Conservation (phyloP, 2,888 invertebrate species). For the Tupiocoris notatus region DNA sequence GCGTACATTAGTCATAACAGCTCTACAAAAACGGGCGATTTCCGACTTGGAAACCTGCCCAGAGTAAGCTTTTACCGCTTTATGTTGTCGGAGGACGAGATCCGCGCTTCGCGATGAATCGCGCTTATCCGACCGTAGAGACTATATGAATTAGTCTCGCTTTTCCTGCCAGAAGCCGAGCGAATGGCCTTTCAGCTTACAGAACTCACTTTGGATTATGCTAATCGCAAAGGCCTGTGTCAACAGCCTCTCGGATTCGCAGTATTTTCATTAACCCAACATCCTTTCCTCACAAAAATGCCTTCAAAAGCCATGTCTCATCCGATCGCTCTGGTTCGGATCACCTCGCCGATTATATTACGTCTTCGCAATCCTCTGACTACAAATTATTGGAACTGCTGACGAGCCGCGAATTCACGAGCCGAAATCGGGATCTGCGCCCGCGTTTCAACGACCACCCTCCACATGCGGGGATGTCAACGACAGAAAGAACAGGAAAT, state of each 20-base stretch:
- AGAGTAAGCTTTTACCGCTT: not conserved
- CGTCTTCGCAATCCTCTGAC: not conserved
- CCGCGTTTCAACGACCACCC: not conserved
- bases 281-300: not conserved
- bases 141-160: not conserved
- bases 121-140: not conserved
- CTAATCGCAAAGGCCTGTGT: conserved; percentile 23
- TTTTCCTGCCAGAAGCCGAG: not conserved
- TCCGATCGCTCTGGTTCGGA: not conserved
- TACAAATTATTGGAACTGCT: no score
- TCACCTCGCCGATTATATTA: not conserved
- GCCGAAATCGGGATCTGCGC: not conserved
- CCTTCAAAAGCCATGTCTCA: not conserved
- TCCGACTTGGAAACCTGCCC: not conserved
- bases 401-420: not conserved
- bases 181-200: not conserved
- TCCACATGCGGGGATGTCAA: not conserved
- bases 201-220: conserved; percentile 30
- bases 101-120: not conserved
- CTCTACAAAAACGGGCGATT: not conserved
- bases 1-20: no score
- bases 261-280: conserved; percentile 16
- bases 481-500: not conserved
- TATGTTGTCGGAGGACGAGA: not conserved
- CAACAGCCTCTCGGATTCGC: conserved; percentile 15